Conservation (phyloP, 2,113 vertebrate genomes). For the Passer montanus region DNA sequence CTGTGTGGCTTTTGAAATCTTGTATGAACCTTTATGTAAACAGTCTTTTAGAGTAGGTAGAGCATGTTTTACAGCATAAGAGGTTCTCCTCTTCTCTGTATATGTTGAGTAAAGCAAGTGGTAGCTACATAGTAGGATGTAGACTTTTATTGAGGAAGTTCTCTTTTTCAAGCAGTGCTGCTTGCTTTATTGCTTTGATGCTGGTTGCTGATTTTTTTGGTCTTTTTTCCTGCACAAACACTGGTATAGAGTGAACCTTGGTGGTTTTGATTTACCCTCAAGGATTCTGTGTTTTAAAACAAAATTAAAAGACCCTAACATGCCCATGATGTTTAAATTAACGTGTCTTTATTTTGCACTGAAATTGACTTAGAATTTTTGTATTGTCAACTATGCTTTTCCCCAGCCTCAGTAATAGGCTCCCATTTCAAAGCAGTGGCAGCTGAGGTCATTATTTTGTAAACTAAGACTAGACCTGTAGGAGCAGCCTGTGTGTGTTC, state of each 20-base stretch:
- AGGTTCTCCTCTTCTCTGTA: accelerated
- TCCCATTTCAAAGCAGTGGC: background rate
- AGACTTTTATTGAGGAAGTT: background rate
- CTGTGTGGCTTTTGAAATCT: background rate
- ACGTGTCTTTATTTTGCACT: background rate
- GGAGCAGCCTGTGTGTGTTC: background rate
- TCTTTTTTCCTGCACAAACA: background rate
- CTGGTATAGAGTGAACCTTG: background rate
- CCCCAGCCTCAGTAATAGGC: background rate
- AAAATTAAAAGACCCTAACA: background rate
- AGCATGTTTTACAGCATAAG: background rate
- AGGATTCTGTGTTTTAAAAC: background rate
- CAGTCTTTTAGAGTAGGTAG: background rate
- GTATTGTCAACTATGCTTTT: background rate
- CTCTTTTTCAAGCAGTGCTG: background rate
- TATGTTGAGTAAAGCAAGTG: background rate
- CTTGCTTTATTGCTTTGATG: background rate
- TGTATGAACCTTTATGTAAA: background rate
- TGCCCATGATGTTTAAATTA: background rate
- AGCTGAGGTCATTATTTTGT: background rate
- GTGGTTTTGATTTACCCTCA: background rate
- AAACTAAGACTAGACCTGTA: background rate
- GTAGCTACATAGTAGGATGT: background rate
- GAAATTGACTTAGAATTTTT: background rate
- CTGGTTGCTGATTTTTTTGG: background rate